Evolutionary conservation across 2,797 vertebrate genomes (phyloP).

Genomic region (Ctenopoma multispine): DNA sequence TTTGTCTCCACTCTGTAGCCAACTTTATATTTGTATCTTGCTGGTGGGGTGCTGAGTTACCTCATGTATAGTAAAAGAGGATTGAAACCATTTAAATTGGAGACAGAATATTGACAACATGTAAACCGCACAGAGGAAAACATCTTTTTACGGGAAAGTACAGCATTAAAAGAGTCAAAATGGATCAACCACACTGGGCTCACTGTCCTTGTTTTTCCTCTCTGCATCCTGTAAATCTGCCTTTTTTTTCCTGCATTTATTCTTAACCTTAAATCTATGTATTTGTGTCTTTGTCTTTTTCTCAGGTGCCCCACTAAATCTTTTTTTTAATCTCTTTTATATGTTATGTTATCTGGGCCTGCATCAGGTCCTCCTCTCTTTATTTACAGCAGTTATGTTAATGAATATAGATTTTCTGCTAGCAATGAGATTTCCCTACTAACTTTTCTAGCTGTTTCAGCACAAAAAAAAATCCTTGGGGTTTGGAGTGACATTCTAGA

Average conservation of each 20-base stretch:
- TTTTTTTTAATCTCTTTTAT: constrained; percentile 26
- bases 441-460: constrained; percentile 63
- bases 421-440: constrained; percentile 25
- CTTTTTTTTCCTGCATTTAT: constrained; percentile 6
- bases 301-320: constrained; percentile 30
- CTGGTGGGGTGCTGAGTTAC: constrained; percentile 57
- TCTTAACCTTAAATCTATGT: constrained; percentile 43
- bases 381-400: constrained; percentile 75
- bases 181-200: constrained; percentile 53
- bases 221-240: constrained; percentile 43
- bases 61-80: constrained; percentile 55
- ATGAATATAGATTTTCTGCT: constrained; percentile 73
- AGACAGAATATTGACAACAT: constrained; percentile 78
- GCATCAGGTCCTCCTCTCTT: constrained; percentile 32
- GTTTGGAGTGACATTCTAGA: constrained; percentile 34
- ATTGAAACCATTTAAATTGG: constrained; percentile 77
- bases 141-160: constrained; percentile 62
- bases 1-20: constrained; percentile 11
- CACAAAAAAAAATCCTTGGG: constrained; percentile 26
- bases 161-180: constrained; percentile 65
- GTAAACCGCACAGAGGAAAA: constrained; percentile 66
- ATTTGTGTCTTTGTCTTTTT: constrained; percentile 27
- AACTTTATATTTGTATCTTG: constrained; percentile 50
- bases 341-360: constrained; percentile 54
- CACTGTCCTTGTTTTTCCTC: constrained; percentile 32